phyloP scores from a whole-genome alignment of 2,113 vertebrate species.

The Corythoichthys intestinalis region DNA sequence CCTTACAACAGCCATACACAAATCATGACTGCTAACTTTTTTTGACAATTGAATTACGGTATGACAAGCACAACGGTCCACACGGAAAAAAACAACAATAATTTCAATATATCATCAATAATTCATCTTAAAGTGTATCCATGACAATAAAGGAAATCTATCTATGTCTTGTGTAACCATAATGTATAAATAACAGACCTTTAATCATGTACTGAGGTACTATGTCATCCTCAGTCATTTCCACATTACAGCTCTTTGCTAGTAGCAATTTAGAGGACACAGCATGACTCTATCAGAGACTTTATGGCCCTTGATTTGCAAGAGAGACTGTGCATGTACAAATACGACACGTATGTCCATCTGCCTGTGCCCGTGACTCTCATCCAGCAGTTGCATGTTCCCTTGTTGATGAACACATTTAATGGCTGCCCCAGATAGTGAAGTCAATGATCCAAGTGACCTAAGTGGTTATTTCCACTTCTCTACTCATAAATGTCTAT shows the following conservation, averaged over 20 bases:
- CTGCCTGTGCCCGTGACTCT: slow-evolving; percentile 7
- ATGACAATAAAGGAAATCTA: too few species aligned
- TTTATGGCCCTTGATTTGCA: slow-evolving; percentile 42
- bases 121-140: not conserved
- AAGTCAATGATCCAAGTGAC: slow-evolving; percentile 39
- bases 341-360: slow-evolving; percentile 3
- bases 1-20: slow-evolving; percentile 33
- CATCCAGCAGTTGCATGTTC: slow-evolving; percentile 21
- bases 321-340: slow-evolving; percentile 2
- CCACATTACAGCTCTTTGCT: slow-evolving; percentile 61
- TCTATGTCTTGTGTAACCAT: too few species aligned
- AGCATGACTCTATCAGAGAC: slow-evolving; percentile 35
- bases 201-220: slow-evolving; percentile 44
- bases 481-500: slow-evolving; percentile 21
- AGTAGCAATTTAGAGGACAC: slow-evolving; percentile 39
- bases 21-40: slow-evolving; percentile 24
- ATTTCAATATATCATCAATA: not conserved
- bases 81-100: slow-evolving; percentile 27
- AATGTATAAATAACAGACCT: not conserved
- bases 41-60: slow-evolving; percentile 43
- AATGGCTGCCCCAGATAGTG: slow-evolving; percentile 38
- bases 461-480: slow-evolving; percentile 50
- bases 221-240: slow-evolving; percentile 59
- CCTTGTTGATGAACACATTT: slow-evolving; percentile 50
- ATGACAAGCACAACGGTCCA: slow-evolving; percentile 17